Percentiles rank a stretch among this genome's conserved stretches.
These are phyloP conservation scores for Rhamnusium bicolor DNA, from an alignment of 2,888 invertebrate species.

Conservation along the genomic window DNA sequence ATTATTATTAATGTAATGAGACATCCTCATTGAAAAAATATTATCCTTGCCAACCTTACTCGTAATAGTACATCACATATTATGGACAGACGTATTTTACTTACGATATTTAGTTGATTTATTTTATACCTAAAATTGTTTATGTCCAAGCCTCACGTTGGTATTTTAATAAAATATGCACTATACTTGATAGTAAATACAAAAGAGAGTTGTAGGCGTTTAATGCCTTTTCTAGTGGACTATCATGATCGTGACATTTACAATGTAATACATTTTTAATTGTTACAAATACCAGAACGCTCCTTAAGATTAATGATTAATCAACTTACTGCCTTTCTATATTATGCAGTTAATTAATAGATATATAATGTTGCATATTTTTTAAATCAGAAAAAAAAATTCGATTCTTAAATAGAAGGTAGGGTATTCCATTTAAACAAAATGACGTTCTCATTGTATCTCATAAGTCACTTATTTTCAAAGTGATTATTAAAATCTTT, in stretches of 20 bases:
- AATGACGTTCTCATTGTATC: too few species aligned
- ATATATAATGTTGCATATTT: too few species aligned
- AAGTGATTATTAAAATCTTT: too few species aligned
- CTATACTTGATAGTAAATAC: not conserved
- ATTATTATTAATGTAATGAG: too few species aligned
- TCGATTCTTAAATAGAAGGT: too few species aligned
- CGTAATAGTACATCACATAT: too few species aligned
- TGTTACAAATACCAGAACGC: conserved; percentile 3
- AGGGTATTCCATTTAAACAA: too few species aligned
- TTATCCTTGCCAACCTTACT: too few species aligned
- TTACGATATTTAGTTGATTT: not conserved
- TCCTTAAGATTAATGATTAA: not conserved
- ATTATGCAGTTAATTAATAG: not conserved
- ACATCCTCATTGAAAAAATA: too few species aligned
- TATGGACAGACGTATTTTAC: not conserved
- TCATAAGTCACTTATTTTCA: too few species aligned
- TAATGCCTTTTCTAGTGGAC: not conserved
- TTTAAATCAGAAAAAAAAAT: too few species aligned
- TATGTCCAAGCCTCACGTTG: not conserved
- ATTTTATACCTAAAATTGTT: not conserved
- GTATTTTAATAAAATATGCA: not conserved
- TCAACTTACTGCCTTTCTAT: not conserved
- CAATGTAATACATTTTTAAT: not conserved
- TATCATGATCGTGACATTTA: conserved; percentile 9
- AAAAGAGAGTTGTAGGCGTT: not conserved